Evolutionary conservation across 2,113 vertebrate genomes (phyloP).

Genomic region (Pseudonaja textilis): DNA sequence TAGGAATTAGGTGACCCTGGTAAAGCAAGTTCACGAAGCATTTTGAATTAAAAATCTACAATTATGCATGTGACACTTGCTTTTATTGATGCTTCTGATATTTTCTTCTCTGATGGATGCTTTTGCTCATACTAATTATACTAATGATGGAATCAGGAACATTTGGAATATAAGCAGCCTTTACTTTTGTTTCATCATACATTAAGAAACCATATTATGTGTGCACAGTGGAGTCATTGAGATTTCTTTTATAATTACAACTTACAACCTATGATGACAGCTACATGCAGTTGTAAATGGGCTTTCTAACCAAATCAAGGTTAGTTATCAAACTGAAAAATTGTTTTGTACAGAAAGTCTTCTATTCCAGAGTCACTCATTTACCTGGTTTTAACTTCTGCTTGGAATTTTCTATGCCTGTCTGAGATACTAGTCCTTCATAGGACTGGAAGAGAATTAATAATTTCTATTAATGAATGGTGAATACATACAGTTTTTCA

Average conservation of each 20-base stretch:
- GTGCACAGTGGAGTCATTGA: not conserved
- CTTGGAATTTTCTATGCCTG: not conserved
- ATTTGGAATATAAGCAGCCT: not conserved
- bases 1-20: not conserved
- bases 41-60: not conserved
- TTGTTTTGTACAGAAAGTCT: not conserved
- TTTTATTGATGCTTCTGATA: not conserved
- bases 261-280: not conserved
- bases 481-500: not conserved
- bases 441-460: not conserved
- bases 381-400: not conserved
- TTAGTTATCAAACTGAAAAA: conserved; percentile 18
- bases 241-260: conserved; percentile 14
- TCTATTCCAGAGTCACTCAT: not conserved
- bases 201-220: not conserved
- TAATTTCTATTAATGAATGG: not conserved
- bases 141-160: not conserved
- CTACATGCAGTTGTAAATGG: not conserved
- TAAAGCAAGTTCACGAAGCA: rapidly evolving
- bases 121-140: not conserved
- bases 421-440: not conserved
- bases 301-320: not conserved
- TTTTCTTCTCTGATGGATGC: not conserved
- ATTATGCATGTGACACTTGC: not conserved
- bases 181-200: not conserved